Base-by-base conservation (phyloP, 2,888 invertebrate genomes). In the Synanthedon vespiformis region DNA sequence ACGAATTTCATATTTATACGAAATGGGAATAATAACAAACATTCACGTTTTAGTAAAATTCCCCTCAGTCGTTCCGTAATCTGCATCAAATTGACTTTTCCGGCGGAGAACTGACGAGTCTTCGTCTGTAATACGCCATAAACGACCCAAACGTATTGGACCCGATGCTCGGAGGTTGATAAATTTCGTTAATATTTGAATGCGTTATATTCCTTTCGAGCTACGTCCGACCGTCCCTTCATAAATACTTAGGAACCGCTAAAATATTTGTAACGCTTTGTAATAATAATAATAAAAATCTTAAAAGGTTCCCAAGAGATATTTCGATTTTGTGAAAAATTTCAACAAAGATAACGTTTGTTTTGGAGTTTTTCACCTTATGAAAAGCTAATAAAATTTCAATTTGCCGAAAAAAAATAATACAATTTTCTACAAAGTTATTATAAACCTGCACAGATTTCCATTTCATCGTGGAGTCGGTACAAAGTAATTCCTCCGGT, bases 171-270 rank as follows among this genome's bases (percentile, higher is more conserved):
- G 71, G 65, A 76, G 76, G 77, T 82, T 82, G 80, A 84, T 83
- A 81, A 82, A 83, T 82, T 80, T 81, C 76, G 65, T 77, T 74
- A 80, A 85, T 85, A 85, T 83, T 84, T 83, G 85, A 83, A 85
- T 83, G 77, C 73, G 80, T 80, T 74, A 78, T 80, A 78, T 76
- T 81, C 73, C 74, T 72, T 72, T 75, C 70, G 70, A 72, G 72
- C 75, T 75, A 78, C 74, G 64, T 62, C 65, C 69, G 65, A 61
- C 68, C 70, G 69, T 74, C 72, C 72, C 72, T 75, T 74, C 72
- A 74, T 78, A 80, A 78, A 80, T 74, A 78, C 71, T 70, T 61
- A 60, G 60, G 65, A 59, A 62, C 61, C 66, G 62, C 61, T 62
- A 68, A 72, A 70, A 74, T 71, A 70, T 68, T 70, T 67, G 71